phyloP scores from a whole-genome alignment of 2,113 vertebrate species.

The Tetrao urogallus region DNA sequence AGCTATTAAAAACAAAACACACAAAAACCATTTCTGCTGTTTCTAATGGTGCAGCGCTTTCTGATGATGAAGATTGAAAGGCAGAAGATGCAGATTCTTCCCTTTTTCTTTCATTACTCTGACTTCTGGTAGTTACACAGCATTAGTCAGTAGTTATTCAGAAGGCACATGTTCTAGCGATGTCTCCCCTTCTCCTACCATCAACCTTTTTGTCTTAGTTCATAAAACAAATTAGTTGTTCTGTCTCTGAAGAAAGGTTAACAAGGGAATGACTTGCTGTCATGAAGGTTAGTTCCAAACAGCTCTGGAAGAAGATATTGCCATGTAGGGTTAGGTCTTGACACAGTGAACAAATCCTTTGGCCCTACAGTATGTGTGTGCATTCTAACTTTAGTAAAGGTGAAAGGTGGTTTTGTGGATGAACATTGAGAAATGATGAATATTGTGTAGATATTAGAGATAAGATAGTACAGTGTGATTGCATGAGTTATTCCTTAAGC shows the following conservation, averaged over 20 bases:
- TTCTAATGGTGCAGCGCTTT: not conserved
- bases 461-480: not conserved
- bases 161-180: not conserved
- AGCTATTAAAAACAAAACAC: not conserved
- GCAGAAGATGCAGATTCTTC: not conserved
- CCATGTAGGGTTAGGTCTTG: not conserved
- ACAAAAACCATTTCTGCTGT: not conserved
- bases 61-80: not conserved
- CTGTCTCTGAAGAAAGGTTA: not conserved
- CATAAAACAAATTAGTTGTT: not conserved
- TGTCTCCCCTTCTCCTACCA: not conserved
- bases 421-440: not conserved
- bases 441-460: not conserved
- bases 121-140: not conserved
- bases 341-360: not conserved
- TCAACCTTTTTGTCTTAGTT: not conserved
- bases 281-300: not conserved
- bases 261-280: not conserved
- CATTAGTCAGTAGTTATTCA: not conserved
- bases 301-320: not conserved
- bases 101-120: not conserved
- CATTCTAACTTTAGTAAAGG: not conserved
- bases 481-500: not conserved
- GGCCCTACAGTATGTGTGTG: accelerated
- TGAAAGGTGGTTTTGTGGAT: not conserved